Percentiles rank a stretch among this genome's conserved stretches.
These are phyloP conservation scores for Malacosoma neustria DNA, from an alignment of 2,888 invertebrate genomes.

Conservation along the genomic window DNA sequence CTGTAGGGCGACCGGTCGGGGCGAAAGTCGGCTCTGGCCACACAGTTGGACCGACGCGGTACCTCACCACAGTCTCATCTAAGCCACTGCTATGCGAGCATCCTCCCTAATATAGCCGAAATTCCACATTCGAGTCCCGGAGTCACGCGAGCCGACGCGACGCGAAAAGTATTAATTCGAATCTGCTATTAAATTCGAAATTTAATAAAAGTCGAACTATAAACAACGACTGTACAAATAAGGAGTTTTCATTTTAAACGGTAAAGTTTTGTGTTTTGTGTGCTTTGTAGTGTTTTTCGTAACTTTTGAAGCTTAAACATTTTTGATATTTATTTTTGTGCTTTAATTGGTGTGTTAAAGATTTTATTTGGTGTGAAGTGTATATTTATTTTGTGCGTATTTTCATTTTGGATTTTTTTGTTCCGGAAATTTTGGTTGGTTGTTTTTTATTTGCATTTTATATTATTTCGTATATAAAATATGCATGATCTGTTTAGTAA, in stretches of 20 bases:
- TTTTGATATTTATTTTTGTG: constrained; percentile 40
- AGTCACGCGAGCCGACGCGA: constrained; percentile 46
- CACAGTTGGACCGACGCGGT: constrained; percentile 58
- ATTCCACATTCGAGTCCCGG: constrained; percentile 48
- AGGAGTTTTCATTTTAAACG: constrained; percentile 59
- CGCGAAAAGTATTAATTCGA: constrained; percentile 44
- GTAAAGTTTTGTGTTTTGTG: constrained; percentile 68
- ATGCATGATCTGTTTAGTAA: too few species aligned
- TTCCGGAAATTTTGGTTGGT: constrained; percentile 68
- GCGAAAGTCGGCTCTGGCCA: constrained; percentile 67
- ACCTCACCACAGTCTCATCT: constrained; percentile 70
- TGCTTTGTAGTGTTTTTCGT: constrained; percentile 48
- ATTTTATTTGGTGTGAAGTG: constrained; percentile 64
- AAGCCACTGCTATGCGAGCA: constrained; percentile 72
- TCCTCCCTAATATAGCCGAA: constrained; percentile 71
- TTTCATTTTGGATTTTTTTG: constrained; percentile 69
- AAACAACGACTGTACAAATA: constrained; percentile 13
- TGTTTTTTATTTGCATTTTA: constrained; percentile 38
- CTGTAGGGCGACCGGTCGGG: constrained; percentile 72
- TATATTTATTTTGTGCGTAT: constrained; percentile 62
- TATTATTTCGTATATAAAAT: constrained; percentile 16
- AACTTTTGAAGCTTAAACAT: constrained; percentile 56
- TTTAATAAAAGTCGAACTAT: constrained; percentile 18
- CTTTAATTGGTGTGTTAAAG: constrained; percentile 48
- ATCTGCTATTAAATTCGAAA: constrained; percentile 33